A percentile compares a stretch with the other conserved stretches of the same genome.
These are phyloP conservation scores for Synanthedon formicaeformis DNA, from an alignment of 2,888 invertebrate species.

Conservation along the genomic window DNA sequence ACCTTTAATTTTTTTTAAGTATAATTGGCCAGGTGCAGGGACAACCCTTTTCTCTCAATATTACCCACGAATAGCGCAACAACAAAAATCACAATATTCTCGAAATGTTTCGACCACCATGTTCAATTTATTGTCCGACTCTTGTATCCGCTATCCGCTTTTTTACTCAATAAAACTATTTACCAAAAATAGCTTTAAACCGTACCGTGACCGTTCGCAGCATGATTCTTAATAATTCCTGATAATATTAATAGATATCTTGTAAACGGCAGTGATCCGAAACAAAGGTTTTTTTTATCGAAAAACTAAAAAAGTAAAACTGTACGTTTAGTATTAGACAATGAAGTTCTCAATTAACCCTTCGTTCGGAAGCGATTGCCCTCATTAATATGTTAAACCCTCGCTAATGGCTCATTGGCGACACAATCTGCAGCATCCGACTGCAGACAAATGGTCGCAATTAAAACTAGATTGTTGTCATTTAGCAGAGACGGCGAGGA, in stretches of 20 bases:
- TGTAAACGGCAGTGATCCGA: conserved; percentile 26
- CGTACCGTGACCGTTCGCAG: conserved; percentile 1
- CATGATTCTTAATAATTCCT: conserved; percentile 29
- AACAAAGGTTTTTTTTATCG: background rate
- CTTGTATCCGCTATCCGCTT: no score
- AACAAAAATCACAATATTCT: no score
- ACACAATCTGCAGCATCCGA: conserved; percentile 26
- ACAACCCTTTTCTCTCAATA: no score
- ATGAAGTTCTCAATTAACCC: background rate
- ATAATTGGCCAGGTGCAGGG: no score
- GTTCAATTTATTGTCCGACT: no score
- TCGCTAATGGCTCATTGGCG: conserved; percentile 18
- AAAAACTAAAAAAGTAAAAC: conserved; percentile 25
- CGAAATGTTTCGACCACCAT: no score
- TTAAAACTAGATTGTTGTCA: conserved; percentile 48
- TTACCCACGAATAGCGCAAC: no score
- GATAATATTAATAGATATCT: conserved; percentile 36
- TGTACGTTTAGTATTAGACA: conserved; percentile 30
- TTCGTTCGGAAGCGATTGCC: background rate
- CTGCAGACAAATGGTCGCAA: conserved; percentile 37
- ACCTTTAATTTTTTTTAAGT: no score
- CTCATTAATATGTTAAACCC: conserved; percentile 27
- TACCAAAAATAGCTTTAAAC: background rate
- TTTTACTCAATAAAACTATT: no score
- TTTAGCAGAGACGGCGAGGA: conserved; percentile 23